Conservation (phyloP, 2,888 invertebrate species). For the Xestia xanthographa region DNA sequence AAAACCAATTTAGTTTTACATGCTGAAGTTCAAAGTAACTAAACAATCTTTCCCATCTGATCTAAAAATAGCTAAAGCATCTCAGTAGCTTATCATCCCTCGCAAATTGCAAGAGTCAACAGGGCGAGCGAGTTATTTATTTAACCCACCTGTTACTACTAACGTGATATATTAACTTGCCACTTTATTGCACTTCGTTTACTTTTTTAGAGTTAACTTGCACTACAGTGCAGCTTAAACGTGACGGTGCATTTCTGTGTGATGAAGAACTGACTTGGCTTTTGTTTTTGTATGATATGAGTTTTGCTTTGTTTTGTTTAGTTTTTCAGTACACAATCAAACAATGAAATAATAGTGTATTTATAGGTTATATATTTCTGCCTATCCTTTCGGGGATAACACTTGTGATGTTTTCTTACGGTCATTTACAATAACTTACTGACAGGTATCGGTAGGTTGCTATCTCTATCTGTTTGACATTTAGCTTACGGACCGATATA, state of each 20-base stretch:
- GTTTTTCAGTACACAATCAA: not conserved
- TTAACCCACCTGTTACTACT: constrained; percentile 54
- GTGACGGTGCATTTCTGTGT: constrained; percentile 23
- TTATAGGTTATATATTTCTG: not conserved
- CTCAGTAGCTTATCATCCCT: constrained; percentile 31
- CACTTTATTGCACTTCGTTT: constrained; percentile 37
- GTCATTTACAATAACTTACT: too few species aligned
- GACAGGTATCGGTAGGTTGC: too few species aligned
- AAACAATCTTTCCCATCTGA: constrained; percentile 5
- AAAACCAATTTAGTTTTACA: not conserved
- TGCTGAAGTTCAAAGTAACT: not conserved
- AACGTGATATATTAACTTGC: constrained; percentile 45
- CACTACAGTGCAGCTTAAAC: not conserved
- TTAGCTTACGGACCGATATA: too few species aligned
- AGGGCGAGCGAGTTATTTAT: constrained; percentile 54
- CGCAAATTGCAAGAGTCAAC: constrained; percentile 58
- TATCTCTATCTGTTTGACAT: too few species aligned
- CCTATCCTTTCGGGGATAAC: not conserved
- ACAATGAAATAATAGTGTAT: not conserved
- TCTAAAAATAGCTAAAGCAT: constrained; percentile 32
- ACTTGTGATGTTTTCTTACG: not conserved
- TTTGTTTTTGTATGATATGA: not conserved
- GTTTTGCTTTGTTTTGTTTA: too few species aligned
- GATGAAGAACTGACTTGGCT: not conserved
- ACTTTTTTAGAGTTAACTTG: constrained; percentile 35